phyloP scores from a whole-genome alignment of 2,113 vertebrate species.

The Porphyrio hochstetteri region DNA sequence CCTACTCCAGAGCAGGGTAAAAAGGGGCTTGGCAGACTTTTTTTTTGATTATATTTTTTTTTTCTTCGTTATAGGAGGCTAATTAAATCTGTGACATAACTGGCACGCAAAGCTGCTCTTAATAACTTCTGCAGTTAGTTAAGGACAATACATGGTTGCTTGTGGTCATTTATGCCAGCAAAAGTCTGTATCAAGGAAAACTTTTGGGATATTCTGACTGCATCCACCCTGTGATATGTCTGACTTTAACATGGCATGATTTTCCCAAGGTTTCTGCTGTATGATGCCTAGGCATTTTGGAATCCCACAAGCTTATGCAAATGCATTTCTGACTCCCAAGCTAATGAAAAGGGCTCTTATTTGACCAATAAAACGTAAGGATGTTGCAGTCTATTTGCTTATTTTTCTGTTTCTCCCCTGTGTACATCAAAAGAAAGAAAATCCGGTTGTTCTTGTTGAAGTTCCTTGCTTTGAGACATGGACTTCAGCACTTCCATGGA shows the following conservation, averaged over 20 bases:
- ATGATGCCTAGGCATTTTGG: background rate
- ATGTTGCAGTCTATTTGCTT: background rate
- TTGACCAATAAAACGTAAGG: background rate
- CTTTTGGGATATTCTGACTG: background rate
- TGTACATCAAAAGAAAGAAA: background rate
- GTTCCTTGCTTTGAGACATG: background rate
- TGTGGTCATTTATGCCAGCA: background rate
- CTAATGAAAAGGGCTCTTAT: background rate
- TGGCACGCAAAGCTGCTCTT: background rate
- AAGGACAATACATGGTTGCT: background rate
- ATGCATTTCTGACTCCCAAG: background rate
- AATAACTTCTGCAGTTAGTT: background rate
- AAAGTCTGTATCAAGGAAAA: background rate
- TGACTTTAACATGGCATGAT: background rate
- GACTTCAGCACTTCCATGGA: background rate
- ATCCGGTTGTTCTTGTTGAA: background rate
- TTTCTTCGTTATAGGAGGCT: background rate
- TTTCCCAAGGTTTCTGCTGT: background rate
- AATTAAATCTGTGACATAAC: background rate
- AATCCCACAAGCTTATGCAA: background rate
- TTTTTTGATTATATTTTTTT: too few species aligned
- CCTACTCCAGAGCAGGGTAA: accelerated
- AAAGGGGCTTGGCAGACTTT: background rate
- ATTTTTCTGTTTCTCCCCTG: background rate
- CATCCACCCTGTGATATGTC: background rate